Evolutionary conservation across 2,113 vertebrate genomes (phyloP), one percentile per base, ranked within the genome.

Genomic region (Geococcyx californianus): DNA sequence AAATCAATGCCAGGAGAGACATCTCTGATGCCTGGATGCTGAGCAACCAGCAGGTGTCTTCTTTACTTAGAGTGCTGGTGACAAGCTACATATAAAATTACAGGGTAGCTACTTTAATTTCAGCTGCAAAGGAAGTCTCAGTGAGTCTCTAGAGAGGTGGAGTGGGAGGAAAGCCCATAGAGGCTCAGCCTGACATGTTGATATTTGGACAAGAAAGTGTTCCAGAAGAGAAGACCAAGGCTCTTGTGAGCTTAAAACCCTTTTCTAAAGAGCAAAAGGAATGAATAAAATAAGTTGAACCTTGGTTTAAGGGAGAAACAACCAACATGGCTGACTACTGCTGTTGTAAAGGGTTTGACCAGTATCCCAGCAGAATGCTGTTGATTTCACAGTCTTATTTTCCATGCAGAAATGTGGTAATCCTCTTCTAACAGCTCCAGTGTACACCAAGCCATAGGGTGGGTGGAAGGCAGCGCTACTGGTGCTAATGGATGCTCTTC

Each of bases 1-100:
- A 95, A 96, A 92, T 84, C 3, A 0, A 78, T 81, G 60, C 56
- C 68, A 93, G 83, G 64, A 91, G 90, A 93, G 68, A 92, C 54
- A 23, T 92, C 73, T 96, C 93, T 96, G 92, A 95, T 86, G 85
- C 90, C 92, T 94, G 85, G 55, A 76, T 94, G 88, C 90, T 94
- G 90, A 95, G 59, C 55, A 91, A 86, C 93, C 91, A 93, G 96
- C 95, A 95, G 96, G 95, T 88, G 92, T 93, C 88, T 96, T 97
- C 94, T 89, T 96, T 96, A 94, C 88, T 96, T 78, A 84, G 88
- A 87, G 82, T 94, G 51, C 79, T 94, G 76, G 93, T 96, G 96
- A 95, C 93, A 97, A 90, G 68, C 72, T 92, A 84, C 83, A 68
- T 75, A 11, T 42, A 84, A 95, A 94, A 94, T 94, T 90, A 90